A percentile compares a stretch with the other conserved stretches of the same genome.
phyloP scores from a whole-genome alignment of 2,888 invertebrate species.

The Diaprepes abbreviatus region DNA sequence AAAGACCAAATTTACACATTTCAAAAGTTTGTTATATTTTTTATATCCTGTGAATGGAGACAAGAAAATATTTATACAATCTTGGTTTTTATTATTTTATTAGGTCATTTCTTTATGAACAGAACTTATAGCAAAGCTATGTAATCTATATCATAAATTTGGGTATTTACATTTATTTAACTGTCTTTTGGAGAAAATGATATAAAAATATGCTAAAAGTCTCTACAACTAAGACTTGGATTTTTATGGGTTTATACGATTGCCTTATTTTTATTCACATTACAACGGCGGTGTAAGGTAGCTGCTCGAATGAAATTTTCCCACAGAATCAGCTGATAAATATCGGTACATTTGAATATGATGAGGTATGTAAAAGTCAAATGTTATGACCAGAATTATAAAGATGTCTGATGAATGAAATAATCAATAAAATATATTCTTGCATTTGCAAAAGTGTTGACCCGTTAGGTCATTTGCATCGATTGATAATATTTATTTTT shows the following conservation, averaged over 20 bases:
- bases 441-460: background rate
- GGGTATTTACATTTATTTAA: too few species aligned
- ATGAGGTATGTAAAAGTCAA: constrained; percentile 19
- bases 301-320: constrained; percentile 30
- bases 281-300: constrained; percentile 9
- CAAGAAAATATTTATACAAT: too few species aligned
- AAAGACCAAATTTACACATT: too few species aligned
- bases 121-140: too few species aligned
- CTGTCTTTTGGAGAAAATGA: too few species aligned
- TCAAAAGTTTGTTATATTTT: too few species aligned
- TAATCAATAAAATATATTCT: background rate
- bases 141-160: too few species aligned
- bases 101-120: too few species aligned
- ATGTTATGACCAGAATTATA: constrained; percentile 13
- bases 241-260: constrained; percentile 31
- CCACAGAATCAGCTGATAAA: constrained; percentile 38
- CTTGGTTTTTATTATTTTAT: too few species aligned
- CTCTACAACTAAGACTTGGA: constrained; percentile 16
- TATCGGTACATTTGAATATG: constrained; percentile 21
- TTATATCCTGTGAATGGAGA: too few species aligned
- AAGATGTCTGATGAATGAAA: constrained; percentile 7
- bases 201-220: constrained; percentile 9
- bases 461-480: background rate
- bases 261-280: constrained; percentile 40
- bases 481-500: background rate